Conservation (phyloP, 2,888 invertebrate genomes). For the Xestoiulus laeticollis region DNA sequence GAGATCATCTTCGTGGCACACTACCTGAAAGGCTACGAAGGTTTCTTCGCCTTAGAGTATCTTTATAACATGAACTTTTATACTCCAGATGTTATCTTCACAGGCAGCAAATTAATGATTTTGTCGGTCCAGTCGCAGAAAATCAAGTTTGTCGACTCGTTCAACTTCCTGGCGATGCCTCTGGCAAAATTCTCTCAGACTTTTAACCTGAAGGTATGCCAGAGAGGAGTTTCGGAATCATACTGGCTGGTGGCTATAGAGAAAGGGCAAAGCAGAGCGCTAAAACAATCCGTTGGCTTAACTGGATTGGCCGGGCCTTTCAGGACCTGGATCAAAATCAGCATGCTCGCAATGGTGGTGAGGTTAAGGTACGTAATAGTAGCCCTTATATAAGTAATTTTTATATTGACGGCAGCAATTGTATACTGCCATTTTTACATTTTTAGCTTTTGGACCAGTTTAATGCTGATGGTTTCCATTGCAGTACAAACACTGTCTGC, state of each 20-base stretch:
- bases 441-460: constrained; percentile 51
- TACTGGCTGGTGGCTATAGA: background rate
- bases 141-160: background rate
- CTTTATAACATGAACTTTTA: background rate
- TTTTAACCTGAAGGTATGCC: background rate
- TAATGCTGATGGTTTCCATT: constrained; percentile 56
- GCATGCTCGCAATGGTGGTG: background rate
- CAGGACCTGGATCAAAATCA: background rate
- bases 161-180: constrained; percentile 21
- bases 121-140: background rate
- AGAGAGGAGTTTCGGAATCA: background rate
- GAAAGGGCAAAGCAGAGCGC: background rate
- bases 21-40: background rate
- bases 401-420: background rate
- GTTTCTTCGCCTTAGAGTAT: background rate
- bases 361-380: background rate
- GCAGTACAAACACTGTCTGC: constrained; percentile 54
- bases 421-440: background rate
- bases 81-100: background rate
- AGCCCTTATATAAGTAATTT: background rate
- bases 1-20: background rate
- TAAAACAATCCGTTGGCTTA: background rate
- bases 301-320: background rate
- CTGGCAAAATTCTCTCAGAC: background rate
- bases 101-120: background rate